These are phyloP conservation scores for Drosophila phalerata DNA, from an alignment of 2,888 invertebrate species.

Conservation along the genomic window DNA sequence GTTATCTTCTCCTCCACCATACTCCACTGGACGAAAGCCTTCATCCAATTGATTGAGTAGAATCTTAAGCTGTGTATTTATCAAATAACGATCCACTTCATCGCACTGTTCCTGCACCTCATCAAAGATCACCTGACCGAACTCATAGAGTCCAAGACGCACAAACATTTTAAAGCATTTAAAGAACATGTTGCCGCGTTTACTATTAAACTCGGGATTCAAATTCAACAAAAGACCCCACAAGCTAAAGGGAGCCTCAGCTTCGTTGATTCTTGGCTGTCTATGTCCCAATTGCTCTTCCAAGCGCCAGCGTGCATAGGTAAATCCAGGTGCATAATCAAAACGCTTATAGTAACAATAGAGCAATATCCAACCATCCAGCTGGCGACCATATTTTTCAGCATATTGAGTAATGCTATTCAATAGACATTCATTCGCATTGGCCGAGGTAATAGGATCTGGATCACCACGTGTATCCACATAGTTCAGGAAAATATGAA, in stretches of 20 bases:
- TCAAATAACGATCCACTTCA: slow-evolving; percentile 66
- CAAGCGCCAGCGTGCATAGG: slow-evolving; percentile 73
- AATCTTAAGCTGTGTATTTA: slow-evolving; percentile 61
- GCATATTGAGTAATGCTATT: slow-evolving; percentile 44
- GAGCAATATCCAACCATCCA: slow-evolving; percentile 74
- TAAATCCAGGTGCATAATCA: slow-evolving; percentile 69
- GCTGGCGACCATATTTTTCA: slow-evolving; percentile 22
- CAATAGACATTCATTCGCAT: slow-evolving; percentile 68
- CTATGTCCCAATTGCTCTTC: slow-evolving; percentile 46
- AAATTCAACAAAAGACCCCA: slow-evolving; percentile 64
- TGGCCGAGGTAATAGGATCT: slow-evolving; percentile 30
- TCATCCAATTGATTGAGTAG: slow-evolving; percentile 45
- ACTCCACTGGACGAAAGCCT: slow-evolving; percentile 21
- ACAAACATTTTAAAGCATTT: slow-evolving; percentile 56
- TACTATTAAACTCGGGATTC: slow-evolving; percentile 20
- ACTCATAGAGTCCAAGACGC: slow-evolving; percentile 72
- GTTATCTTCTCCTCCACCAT: neutral
- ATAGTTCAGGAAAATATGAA: slow-evolving; percentile 68
- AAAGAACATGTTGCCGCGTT: slow-evolving; percentile 40
- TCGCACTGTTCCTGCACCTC: slow-evolving; percentile 50
- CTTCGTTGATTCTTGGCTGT: neutral
- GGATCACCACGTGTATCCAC: slow-evolving; percentile 56
- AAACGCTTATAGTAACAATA: slow-evolving; percentile 72
- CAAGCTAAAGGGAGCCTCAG: slow-evolving; percentile 53
- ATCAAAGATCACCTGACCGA: slow-evolving; percentile 68